Evolutionary conservation across 2,113 vertebrate genomes (phyloP).

Genomic region (Aldabrachelys gigantea): DNA sequence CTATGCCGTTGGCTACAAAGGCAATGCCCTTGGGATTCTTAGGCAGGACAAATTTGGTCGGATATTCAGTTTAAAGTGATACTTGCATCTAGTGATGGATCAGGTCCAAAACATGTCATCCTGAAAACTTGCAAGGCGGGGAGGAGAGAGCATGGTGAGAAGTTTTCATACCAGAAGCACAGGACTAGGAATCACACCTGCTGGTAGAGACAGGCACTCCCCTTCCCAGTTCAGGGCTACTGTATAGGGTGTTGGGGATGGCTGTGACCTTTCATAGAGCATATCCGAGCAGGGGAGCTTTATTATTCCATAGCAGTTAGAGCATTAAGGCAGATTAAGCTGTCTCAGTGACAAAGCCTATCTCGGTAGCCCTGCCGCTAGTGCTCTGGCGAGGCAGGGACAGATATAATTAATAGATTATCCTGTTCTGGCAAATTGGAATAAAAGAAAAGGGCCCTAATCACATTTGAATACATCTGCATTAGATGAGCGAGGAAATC

Average conservation of each 20-base stretch:
- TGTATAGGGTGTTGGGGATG: neutral
- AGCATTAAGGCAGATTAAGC: slow-evolving; percentile 28
- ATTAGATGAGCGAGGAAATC: neutral
- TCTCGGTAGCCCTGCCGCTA: slow-evolving; percentile 36
- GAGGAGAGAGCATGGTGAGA: neutral
- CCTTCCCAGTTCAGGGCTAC: neutral
- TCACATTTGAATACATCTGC: neutral
- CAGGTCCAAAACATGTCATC: neutral
- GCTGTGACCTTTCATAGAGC: slow-evolving; percentile 47
- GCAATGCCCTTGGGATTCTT: neutral
- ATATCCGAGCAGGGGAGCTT: neutral
- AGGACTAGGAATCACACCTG: slow-evolving; percentile 7
- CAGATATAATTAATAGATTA: slow-evolving; percentile 56
- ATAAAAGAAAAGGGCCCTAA: slow-evolving; percentile 13
- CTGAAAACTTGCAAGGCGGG: slow-evolving; percentile 12
- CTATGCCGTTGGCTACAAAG: neutral
- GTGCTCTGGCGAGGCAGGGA: slow-evolving; percentile 7
- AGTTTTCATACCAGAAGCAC: neutral
- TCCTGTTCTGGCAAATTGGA: slow-evolving; percentile 22
- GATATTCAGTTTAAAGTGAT: neutral
- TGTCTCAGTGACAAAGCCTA: slow-evolving; percentile 59
- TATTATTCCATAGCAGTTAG: slow-evolving; percentile 29
- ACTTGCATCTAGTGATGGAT: neutral
- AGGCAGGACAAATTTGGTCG: neutral
- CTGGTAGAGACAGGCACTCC: neutral